Evolutionary conservation across 2,113 vertebrate species (phyloP), one percentile per base, ranked within the genome.

Genomic region (Budorcas taxicolor): DNA sequence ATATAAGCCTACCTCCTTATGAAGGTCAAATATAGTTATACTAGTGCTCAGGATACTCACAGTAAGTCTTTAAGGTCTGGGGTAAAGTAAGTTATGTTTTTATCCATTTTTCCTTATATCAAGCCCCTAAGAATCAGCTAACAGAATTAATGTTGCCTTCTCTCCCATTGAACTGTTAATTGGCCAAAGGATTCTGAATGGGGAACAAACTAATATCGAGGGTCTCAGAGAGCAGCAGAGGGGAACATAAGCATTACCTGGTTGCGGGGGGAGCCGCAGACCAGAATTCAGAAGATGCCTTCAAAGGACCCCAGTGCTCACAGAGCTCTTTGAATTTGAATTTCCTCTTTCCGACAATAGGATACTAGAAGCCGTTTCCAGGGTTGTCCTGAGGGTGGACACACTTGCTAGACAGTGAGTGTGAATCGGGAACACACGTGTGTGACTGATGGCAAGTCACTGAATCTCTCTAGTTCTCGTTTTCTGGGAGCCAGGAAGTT

Each of bases 351-450:
- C 62, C 67, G 11, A 53, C 55, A n/a, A 7, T 0, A 25, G 29
- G 25, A 3, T 27, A 12, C 31, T 47, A 15, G 36, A 47, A 53
- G 21, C 62, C 16, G 3, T 64, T 74, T 57, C 67, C 2, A 57
- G 14, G 29, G 29, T 21, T 33, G 11, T 43, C 29, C 10, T 21
- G 90, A 55, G 15, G 16, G 16, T 33, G 17, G 9, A 45, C 23
- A 36, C 7, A 8, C 17, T 74, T 16, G 5, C 53, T 62, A 17
- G 2, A 47, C 5, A 1, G 0, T 47, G 23, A 40, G 31, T 12
- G 25, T 27, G 8, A 29, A 57, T 19, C 9, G 11, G 67, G 8
- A 95, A 6, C 45, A 21, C 0, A 1, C 0, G 0, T 25, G 13
- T 47, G 50, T 36, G 43, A 29, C 21, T 25, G 11, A 3, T 6